Base-by-base conservation (phyloP, 2,888 invertebrate species). In the Cephus rjabovi region DNA sequence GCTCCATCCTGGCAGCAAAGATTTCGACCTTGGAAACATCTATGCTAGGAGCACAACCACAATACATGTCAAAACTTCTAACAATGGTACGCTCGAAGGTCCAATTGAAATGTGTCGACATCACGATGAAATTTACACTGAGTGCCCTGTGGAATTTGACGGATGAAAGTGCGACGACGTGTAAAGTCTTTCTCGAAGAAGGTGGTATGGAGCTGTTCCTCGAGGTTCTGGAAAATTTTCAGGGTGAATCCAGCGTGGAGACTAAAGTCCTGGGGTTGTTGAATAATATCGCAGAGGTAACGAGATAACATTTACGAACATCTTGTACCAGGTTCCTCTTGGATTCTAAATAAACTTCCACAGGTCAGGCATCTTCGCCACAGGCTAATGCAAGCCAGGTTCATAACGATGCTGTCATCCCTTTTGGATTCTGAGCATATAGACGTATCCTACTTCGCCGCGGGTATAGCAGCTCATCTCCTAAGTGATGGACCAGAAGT, bases 111-210 rank as follows among this genome's bases (percentile, higher is more conserved):
- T 90, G 88, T 4, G 92, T 93, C 33, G 95, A 96, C 86, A 95
- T 95, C 80, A 96, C 96, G 3, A 93, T 96, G 91, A 95, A 95
- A 88, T 96, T 96, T 88, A 95, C 96, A 0, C 92, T 96, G 74
- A 95, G 95, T 87, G 96, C 96, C 37, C 92, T 96, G 35, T 96
- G 96, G 96, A 96, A 96, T 91, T 92, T 96, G 74, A 96, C 96
- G 74, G 96, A 96, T 89, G 96, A 96, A 89, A 95, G 95, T 82
- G 94, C 95, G 0, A 93, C 93, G 34, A 95, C 96, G 0, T 96
- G 96, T 87, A 91, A 92, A 79, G 94, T 95, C 15, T 96, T 96
- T 88, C 91, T 96, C 71, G 93, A 94, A 74, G 94, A 95, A 87
- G 94, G 94, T 31, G 96, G 96, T 4, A 93, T 95, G 86, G 92